These are phyloP conservation scores for Zygaena filipendulae DNA, from an alignment of 2,888 invertebrate genomes.

Conservation along the genomic window DNA sequence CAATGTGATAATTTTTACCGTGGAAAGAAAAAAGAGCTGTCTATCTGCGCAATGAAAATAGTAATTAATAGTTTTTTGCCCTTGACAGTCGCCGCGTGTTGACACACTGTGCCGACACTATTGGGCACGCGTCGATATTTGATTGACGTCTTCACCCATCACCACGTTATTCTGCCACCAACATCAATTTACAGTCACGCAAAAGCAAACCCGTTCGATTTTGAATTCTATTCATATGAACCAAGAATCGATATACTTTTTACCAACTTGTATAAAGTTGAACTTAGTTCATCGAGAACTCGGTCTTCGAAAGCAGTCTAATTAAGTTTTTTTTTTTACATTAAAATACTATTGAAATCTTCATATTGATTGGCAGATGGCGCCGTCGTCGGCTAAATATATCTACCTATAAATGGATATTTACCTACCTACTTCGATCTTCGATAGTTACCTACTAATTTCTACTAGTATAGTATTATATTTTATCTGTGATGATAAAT, in stretches of 20 bases:
- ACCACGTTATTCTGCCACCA: conserved; percentile 47
- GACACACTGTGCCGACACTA: conserved; percentile 34
- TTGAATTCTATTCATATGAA: conserved; percentile 3
- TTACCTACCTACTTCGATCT: too few relatives aligned
- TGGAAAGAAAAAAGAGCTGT: too few relatives aligned
- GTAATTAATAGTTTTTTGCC: conserved; percentile 48
- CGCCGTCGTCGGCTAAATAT: conserved; percentile 60
- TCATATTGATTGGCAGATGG: conserved; percentile 62
- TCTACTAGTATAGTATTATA: too few relatives aligned
- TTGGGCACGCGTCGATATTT: conserved; percentile 59
- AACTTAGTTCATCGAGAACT: too few relatives aligned
- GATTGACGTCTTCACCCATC: conserved; percentile 51
- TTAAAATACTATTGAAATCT: conserved; percentile 47
- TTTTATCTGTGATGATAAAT: too few relatives aligned
- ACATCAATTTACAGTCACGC: conserved; percentile 17
- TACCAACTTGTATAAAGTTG: too few relatives aligned
- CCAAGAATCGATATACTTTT: too few relatives aligned
- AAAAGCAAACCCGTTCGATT: too few relatives aligned
- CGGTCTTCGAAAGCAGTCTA: conserved; percentile 60
- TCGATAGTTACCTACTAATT: too few relatives aligned
- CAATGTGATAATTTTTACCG: too few relatives aligned
- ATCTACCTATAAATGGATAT: too few relatives aligned
- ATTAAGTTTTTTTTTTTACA: conserved; percentile 48
- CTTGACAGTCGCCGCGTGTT: conserved; percentile 30
- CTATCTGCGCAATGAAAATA: conserved; percentile 36